Conservation (phyloP, 2,113 vertebrate genomes). For the Misgurnus mizolepis region DNA sequence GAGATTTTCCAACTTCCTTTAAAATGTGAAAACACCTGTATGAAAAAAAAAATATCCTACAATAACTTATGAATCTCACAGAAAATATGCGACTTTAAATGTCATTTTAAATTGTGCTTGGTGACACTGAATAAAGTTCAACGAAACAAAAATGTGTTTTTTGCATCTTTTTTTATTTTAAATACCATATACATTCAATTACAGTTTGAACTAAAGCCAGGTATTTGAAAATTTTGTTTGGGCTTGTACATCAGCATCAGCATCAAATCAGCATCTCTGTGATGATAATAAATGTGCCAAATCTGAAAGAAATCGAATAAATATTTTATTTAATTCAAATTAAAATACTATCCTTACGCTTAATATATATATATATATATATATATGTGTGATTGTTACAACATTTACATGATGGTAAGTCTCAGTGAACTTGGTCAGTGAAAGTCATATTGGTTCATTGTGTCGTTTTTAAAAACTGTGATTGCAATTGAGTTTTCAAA, state of each 20-base stretch:
- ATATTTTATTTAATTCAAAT: not conserved
- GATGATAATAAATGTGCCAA: not conserved
- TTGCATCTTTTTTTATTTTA: not conserved
- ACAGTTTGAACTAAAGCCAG: not conserved
- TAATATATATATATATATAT: not conserved
- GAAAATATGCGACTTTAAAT: no score
- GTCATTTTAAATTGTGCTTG: no score
- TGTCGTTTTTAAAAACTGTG: not conserved
- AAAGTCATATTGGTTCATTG: no score
- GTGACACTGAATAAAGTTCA: not conserved
- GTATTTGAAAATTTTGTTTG: not conserved
- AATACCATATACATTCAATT: not conserved
- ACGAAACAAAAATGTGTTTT: not conserved
- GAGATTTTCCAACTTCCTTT: not conserved
- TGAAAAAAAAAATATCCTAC: not conserved
- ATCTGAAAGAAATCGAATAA: not conserved
- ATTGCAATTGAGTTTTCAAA: not conserved
- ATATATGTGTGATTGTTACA: no score
- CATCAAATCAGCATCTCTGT: not conserved
- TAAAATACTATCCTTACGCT: not conserved
- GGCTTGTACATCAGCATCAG: not conserved
- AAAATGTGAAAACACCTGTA: not conserved
- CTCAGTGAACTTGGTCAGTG: not conserved
- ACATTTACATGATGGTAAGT: not conserved
- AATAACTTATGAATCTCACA: not conserved